Percentiles rank a stretch among this genome's conserved stretches.
These are phyloP conservation scores for Ennomos fuscantarius DNA, from an alignment of 2,888 invertebrate genomes.

Conservation along the genomic window DNA sequence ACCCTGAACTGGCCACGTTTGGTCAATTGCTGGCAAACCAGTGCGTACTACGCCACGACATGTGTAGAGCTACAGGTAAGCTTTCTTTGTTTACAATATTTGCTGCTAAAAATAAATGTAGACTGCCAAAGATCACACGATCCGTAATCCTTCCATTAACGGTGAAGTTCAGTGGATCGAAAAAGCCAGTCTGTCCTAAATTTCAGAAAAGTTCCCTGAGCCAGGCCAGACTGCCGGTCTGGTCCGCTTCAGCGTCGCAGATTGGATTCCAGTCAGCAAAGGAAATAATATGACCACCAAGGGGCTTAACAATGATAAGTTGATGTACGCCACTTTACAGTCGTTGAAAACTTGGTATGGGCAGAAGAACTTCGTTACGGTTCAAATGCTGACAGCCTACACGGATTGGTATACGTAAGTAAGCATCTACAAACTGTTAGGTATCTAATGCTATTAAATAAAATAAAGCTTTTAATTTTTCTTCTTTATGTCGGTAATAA, in stretches of 20 bases:
- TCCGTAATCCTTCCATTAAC: no score
- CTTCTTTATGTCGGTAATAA: no score
- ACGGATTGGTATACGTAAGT: slow-evolving; percentile 57
- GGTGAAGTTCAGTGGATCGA: no score
- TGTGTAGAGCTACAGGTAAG: slow-evolving; percentile 71
- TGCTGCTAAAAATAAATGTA: no score
- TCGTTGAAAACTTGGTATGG: slow-evolving; percentile 55
- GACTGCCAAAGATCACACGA: no score
- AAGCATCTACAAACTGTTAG: slow-evolving; percentile 1
- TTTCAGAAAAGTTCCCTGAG: slow-evolving; percentile 57
- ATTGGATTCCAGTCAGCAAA: slow-evolving; percentile 51
- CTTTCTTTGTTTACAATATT: background rate
- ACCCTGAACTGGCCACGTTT: slow-evolving; percentile 68
- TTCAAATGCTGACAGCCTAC: slow-evolving; percentile 44
- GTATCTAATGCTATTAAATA: no score
- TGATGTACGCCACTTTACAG: slow-evolving; percentile 50
- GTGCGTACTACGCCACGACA: slow-evolving; percentile 57
- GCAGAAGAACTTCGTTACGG: slow-evolving; percentile 47
- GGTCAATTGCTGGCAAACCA: slow-evolving; percentile 70
- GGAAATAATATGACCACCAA: slow-evolving; percentile 25
- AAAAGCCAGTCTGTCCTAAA: background rate
- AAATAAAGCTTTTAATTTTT: background rate
- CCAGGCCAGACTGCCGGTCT: slow-evolving; percentile 57
- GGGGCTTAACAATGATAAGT: slow-evolving; percentile 46
- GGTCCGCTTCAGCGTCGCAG: slow-evolving; percentile 52